Evolutionary conservation across 1,140 invertebrate species (phyloP).

Genomic region (Stenopsyche tienmushanensis): DNA sequence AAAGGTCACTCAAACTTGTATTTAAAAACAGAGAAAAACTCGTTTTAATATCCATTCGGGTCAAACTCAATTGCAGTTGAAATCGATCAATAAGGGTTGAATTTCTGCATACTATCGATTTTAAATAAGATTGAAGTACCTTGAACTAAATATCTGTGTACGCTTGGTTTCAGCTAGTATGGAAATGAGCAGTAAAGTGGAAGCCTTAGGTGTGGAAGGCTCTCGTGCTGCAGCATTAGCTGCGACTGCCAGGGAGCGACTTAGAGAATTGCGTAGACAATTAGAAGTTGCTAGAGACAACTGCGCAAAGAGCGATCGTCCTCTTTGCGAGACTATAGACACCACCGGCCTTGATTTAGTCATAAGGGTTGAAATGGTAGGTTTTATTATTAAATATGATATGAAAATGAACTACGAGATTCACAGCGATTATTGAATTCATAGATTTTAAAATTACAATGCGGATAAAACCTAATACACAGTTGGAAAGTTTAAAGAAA

Average conservation of each 20-base stretch:
- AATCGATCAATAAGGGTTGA: no score
- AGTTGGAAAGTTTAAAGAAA: no score
- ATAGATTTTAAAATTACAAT: no score
- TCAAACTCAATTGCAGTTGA: no score
- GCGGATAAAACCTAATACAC: no score
- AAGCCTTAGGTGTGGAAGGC: conserved; percentile 55
- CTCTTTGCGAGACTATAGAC: conserved; percentile 67
- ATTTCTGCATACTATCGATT: no score
- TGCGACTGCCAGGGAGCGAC: conserved; percentile 48
- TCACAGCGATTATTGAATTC: not conserved
- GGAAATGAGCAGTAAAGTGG: conserved; percentile 56
- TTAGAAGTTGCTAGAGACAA: conserved; percentile 59
- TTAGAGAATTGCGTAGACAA: conserved; percentile 58
- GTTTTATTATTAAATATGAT: conserved; percentile 4
- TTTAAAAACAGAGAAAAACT: no score
- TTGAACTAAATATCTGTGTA: no score
- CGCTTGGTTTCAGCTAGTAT: conserved; percentile 53
- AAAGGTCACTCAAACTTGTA: no score
- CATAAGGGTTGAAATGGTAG: conserved; percentile 54
- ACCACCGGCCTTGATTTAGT: conserved; percentile 58
- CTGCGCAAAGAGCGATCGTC: conserved; percentile 60
- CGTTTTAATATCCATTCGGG: no score
- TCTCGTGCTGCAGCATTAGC: conserved; percentile 48
- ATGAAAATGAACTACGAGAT: not conserved
- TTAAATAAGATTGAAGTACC: no score